Base-by-base conservation (phyloP, 2,888 invertebrate species). In the Rotaria macrura region DNA sequence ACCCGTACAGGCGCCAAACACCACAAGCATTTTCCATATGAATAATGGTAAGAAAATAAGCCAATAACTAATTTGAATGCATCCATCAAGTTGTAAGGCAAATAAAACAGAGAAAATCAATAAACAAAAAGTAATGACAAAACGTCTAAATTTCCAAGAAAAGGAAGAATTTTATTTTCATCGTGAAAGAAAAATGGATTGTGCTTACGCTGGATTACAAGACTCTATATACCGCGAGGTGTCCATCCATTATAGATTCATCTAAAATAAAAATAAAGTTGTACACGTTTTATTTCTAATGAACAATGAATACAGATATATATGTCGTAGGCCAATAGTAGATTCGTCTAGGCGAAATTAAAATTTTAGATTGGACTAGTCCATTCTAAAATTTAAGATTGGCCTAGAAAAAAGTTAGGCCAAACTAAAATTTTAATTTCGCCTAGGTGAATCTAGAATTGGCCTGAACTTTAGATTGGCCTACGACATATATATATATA, bases 41-140 rank as follows among this genome's bases (percentile, higher is more conserved):
- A 97, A 99, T 90, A 99, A 94, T 85, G 99, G 98, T 38, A 95
- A 93, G 91, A 99, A 98, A 79, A 99, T 94, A 14, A 95, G 94
- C 96, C 97, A 97, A 91, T 94, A 97, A 84, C 95, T 96, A 95
- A 96, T 96, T 90, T 89, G 87, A 49, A 94, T 93, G 90, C 95
- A 94, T 87, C 94, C 94, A 92, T 99, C 99, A 88, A 96, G 92
- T 89, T 95, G 94, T 89, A 99, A 92, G 25, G 97, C 95, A 91
- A 98, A 94, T 88, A 98, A 92, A 87, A 95, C 93, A 87, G 96
- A 95, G 91, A 99, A 98, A 88, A 95, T 92, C 90, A 97, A 93
- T 88, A 98, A 93, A 92, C 96, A 96, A 89, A 94, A 93, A 92
- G 97, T 96, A 84, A 99, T 96, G 88, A 98, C 93, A 91, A 97